These are phyloP conservation scores for Psittacula cyanocephala DNA, from an alignment of 2,113 vertebrate genomes.

Conservation along the genomic window DNA sequence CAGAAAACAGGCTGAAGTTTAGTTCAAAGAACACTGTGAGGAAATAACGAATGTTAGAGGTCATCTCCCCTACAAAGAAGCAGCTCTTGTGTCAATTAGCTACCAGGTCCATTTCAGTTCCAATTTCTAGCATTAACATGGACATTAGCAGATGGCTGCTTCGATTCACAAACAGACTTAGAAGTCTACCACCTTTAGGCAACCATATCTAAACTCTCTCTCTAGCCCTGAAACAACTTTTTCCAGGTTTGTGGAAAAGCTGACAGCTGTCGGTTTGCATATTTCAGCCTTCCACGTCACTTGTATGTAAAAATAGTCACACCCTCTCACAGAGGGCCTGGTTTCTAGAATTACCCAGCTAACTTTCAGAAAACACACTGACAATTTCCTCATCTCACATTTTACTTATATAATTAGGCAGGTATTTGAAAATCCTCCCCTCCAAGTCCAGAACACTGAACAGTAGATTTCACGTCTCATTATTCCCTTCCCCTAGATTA, in stretches of 20 bases:
- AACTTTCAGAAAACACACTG: not conserved
- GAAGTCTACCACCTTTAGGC: not conserved
- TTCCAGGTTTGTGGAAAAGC: not conserved
- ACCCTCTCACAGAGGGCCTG: not conserved
- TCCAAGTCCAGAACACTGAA: not conserved
- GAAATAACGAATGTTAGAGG: not conserved
- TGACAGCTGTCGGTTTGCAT: not conserved
- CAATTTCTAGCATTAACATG: not conserved
- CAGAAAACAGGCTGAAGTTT: not conserved
- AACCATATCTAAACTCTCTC: not conserved
- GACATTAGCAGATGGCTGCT: not conserved
- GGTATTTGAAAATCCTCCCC: not conserved
- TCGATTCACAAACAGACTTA: not conserved
- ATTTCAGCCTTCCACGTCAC: not conserved
- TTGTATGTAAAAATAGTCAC: not conserved
- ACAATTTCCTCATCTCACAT: not conserved
- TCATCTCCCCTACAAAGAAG: not conserved
- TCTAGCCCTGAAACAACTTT: not conserved
- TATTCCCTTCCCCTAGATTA: not conserved
- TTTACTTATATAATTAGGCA: not conserved
- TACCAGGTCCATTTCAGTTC: not conserved
- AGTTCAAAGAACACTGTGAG: not conserved
- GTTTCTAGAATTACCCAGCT: not conserved
- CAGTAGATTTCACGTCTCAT: not conserved
- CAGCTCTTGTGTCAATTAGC: not conserved